A percentile compares a stretch with the other conserved stretches of the same genome.
These are phyloP conservation scores for Semnornis frantzii DNA, from an alignment of 2,113 vertebrate genomes.

Conservation along the genomic window DNA sequence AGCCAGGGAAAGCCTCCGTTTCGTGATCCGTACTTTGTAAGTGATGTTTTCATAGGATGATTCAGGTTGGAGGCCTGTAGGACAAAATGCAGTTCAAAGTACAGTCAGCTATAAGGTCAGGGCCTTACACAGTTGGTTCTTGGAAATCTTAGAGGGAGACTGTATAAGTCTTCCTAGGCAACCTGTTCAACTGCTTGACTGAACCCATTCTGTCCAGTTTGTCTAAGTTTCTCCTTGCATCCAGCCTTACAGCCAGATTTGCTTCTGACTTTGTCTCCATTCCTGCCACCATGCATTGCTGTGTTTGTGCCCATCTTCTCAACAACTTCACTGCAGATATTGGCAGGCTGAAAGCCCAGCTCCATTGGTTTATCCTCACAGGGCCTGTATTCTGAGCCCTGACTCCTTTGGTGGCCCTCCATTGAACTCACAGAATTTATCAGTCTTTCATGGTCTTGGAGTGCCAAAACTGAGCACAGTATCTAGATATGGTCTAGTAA, in stretches of 20 bases:
- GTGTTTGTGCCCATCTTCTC: background rate
- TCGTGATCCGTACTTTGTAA: background rate
- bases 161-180: background rate
- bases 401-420: background rate
- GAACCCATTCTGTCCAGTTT: background rate
- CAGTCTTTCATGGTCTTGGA: background rate
- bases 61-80: background rate
- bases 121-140: background rate
- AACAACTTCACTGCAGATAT: background rate
- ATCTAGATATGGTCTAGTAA: no score
- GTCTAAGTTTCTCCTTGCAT: background rate
- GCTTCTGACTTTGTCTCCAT: background rate
- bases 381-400: background rate
- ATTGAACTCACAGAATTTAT: background rate
- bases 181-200: background rate
- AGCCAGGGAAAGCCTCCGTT: background rate
- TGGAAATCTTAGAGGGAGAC: background rate
- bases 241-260: background rate
- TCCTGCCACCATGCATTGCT: accelerated
- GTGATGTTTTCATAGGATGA: background rate
- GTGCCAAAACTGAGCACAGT: background rate
- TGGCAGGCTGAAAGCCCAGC: background rate
- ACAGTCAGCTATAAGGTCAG: background rate
- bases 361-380: accelerated
- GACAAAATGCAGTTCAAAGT: background rate